Evolutionary conservation across 2,113 vertebrate genomes (phyloP), one percentile per base, ranked within the genome.

Genomic region (Campylomormyrus numenius): DNA sequence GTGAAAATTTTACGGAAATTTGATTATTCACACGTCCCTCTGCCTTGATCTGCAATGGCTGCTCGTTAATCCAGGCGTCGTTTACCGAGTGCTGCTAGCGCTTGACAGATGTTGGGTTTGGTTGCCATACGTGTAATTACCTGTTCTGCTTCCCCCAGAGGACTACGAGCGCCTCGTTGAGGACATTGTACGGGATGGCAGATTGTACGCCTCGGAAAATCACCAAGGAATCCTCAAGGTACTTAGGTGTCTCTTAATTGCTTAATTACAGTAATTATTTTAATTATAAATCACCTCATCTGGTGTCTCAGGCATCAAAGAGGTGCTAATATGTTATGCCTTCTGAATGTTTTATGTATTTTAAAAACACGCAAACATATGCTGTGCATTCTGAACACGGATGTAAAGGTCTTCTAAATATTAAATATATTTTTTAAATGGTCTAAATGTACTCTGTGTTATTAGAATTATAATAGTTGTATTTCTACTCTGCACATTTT

Each of bases 161-260:
- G 98, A 99, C 92, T 99, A 99, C 0, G 98, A 99, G 92, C 98
- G 99, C 95, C 95, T 99, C 35, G 98, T 99, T 27, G 98, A 99
- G 94, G 98, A 99, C 94, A 99, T 99, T 0, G 98, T 99, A 66
- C 93, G 98, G 91, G 98, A 99, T 0, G 98, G 98, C 92, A 96
- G 98, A 92, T 97, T 99, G 80, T 99, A 99, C 0, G 97, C 98
- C 11, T 99, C 98, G 0, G 98, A 99, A 95, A 99, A 99, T 93
- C 98, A 99, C 94, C 98, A 99, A 95, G 98, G 99, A 95, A 99
- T 99, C 94, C 96, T 99, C 88, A 99, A 99, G 97, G 98, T 97
- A 58, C 95, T 95, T 19, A 56, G 2, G 27, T 31, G 53, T 7
- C 42, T 83, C 77, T 83, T 83, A 83, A 24, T n/a, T 48, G 45